Evolutionary conservation across 2,797 vertebrate species (phyloP).

Genomic region (Vespertilio murinus): DNA sequence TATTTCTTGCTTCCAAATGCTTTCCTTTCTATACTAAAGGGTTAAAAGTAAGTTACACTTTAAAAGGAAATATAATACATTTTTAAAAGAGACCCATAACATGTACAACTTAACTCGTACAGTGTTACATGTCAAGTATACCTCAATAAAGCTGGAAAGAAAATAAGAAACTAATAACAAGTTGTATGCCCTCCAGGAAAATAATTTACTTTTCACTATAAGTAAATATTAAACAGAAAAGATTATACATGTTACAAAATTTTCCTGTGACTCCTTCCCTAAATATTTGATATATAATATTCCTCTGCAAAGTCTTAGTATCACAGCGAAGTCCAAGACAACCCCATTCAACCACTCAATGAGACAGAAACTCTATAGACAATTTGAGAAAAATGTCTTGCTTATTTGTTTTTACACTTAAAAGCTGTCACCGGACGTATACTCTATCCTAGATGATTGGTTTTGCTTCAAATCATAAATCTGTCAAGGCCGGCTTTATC

Average conservation of each 20-base stretch:
- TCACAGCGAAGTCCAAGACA: neutral
- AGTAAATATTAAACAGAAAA: neutral
- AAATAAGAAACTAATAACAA: neutral
- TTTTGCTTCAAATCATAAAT: slow-evolving; percentile 70
- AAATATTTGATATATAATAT: neutral
- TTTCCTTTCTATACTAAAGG: neutral
- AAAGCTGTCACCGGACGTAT: slow-evolving; percentile 62
- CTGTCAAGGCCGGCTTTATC: slow-evolving; percentile 54
- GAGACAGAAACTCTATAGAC: slow-evolving; percentile 47
- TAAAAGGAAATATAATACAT: neutral
- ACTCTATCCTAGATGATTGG: slow-evolving; percentile 42
- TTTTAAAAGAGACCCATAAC: neutral
- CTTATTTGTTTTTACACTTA: slow-evolving; percentile 73
- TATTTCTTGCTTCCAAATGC: neutral
- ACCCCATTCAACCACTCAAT: neutral
- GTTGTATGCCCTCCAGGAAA: neutral
- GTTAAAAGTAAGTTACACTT: neutral
- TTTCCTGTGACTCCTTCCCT: neutral
- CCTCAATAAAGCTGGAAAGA: neutral
- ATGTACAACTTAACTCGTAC: neutral
- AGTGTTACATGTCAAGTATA: neutral
- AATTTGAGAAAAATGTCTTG: slow-evolving; percentile 48
- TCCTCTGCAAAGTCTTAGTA: neutral
- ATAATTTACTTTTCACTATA: neutral
- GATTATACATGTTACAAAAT: neutral